These are phyloP conservation scores for Threskiornis aethiopicus DNA, from an alignment of 2,797 vertebrate species.

Conservation along the genomic window DNA sequence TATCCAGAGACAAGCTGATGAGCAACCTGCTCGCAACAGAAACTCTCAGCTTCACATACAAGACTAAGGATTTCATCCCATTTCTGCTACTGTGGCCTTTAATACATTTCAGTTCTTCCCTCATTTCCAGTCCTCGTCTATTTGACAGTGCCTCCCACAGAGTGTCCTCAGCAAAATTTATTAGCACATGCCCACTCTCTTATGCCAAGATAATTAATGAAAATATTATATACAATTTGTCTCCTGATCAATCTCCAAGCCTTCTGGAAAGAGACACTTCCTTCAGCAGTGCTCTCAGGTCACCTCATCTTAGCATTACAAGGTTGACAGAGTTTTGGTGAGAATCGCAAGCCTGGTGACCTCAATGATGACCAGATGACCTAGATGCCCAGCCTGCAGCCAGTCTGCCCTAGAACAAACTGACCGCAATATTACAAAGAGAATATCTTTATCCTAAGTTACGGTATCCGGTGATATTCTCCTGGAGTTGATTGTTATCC, in stretches of 20 bases:
- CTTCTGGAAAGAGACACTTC: not conserved
- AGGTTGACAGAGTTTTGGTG: not conserved
- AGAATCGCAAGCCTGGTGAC: not conserved
- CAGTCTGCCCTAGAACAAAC: not conserved
- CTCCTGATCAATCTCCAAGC: not conserved
- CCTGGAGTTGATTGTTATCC: not conserved
- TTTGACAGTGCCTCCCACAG: not conserved
- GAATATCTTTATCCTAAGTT: not conserved
- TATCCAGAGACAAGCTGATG: not conserved
- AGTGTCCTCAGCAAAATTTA: not conserved
- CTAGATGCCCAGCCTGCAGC: not conserved
- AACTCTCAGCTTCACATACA: not conserved
- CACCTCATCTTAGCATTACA: not conserved
- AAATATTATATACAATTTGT: constrained; percentile 1
- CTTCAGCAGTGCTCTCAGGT: not conserved
- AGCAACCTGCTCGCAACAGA: not conserved
- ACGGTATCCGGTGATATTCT: not conserved
- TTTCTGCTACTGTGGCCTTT: not conserved
- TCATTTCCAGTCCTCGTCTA: not conserved
- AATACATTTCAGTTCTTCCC: not conserved
- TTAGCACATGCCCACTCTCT: not conserved
- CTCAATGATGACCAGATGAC: not conserved
- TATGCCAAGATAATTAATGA: not conserved
- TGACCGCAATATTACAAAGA: not conserved
- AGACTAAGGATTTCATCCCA: not conserved